Percentiles rank a stretch among this genome's conserved stretches.
phyloP scores from a whole-genome alignment of 2,888 invertebrate genomes.

The Acleris cristana region DNA sequence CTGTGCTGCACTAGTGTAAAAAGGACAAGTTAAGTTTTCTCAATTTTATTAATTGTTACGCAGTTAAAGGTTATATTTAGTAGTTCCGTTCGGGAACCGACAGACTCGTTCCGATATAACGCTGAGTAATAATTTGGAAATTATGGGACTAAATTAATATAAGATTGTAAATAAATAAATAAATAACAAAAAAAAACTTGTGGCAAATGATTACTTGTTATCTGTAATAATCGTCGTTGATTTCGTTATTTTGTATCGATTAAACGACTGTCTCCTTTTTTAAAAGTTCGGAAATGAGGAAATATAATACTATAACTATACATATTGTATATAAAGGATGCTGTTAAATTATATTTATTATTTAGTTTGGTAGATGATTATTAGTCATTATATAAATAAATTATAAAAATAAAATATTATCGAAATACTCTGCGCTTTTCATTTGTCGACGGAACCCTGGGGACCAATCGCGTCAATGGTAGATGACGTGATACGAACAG shows the following conservation, averaged over 20 bases:
- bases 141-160: conserved; percentile 82
- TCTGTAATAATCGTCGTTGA: conserved; percentile 68
- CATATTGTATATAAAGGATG: conserved; percentile 82
- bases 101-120: conserved; percentile 44
- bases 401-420: conserved; percentile 81
- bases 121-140: conserved; percentile 71
- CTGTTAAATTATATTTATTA: conserved; percentile 81
- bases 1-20: conserved; percentile 41
- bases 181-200: conserved; percentile 65
- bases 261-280: conserved; percentile 64
- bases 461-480: no score
- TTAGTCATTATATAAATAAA: conserved; percentile 81
- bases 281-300: conserved; percentile 60
- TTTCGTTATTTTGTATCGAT: conserved; percentile 72
- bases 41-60: conserved; percentile 68
- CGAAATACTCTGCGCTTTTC: conserved; percentile 60
- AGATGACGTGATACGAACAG: no score
- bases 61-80: conserved; percentile 40
- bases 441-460: conserved; percentile 19
- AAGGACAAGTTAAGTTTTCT: conserved; percentile 67
- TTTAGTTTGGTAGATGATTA: conserved; percentile 83
- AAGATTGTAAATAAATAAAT: conserved; percentile 80
- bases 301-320: conserved; percentile 69
- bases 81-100: conserved; percentile 33
- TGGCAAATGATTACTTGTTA: conserved; percentile 82